These are phyloP conservation scores for Thrips palmi DNA, from an alignment of 1,140 invertebrate species.

Conservation along the genomic window DNA sequence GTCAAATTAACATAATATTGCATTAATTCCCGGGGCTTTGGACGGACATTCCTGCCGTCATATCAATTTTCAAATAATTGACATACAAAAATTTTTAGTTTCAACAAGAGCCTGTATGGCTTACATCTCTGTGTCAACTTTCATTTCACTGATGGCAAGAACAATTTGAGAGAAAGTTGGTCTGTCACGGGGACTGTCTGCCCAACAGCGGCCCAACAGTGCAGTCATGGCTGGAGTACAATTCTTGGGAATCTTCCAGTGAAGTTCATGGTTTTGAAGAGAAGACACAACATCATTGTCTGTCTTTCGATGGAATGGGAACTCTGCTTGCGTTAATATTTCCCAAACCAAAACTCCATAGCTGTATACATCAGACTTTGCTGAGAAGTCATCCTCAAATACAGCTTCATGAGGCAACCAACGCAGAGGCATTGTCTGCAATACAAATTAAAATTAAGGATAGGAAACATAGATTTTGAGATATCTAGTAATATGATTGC, in stretches of 20 bases:
- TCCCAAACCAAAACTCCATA: constrained; percentile 84
- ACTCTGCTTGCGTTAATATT: constrained; percentile 66
- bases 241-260: constrained; percentile 17
- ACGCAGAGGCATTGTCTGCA: constrained; percentile 49
- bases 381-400: constrained; percentile 78
- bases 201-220: constrained; percentile 23
- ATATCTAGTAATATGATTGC: background rate
- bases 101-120: too few relatives aligned
- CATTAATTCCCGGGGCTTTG: too few relatives aligned
- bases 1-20: too few relatives aligned
- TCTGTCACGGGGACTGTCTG: constrained; percentile 24
- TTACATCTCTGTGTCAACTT: too few relatives aligned
- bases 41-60: too few relatives aligned
- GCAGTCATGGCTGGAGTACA: constrained; percentile 19
- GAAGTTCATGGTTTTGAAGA: constrained; percentile 29
- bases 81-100: too few relatives aligned
- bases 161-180: constrained; percentile 23
- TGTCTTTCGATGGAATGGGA: constrained; percentile 65
- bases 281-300: constrained; percentile 56
- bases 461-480: background rate
- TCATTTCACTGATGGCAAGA: constrained; percentile 14
- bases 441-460: constrained; percentile 12
- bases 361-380: constrained; percentile 86
- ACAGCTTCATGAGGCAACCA: constrained; percentile 82
- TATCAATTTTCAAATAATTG: too few relatives aligned